phyloP scores from a whole-genome alignment of 2,797 vertebrate species.

The Etheostoma perlongum region DNA sequence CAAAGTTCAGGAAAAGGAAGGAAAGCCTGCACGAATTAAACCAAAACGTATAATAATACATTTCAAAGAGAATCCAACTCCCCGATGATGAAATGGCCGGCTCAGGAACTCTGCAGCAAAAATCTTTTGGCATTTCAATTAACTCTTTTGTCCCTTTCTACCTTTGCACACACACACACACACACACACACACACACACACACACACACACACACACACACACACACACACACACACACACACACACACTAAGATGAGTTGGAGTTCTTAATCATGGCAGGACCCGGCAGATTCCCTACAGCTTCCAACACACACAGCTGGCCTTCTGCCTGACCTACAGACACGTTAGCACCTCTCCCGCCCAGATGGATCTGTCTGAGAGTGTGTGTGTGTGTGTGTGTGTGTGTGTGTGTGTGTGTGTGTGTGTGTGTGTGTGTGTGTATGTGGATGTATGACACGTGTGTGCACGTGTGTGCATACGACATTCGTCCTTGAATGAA shows the following conservation, averaged over 20 bases:
- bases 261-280: slow-evolving; percentile 71
- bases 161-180: background rate
- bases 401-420: slow-evolving; percentile 38
- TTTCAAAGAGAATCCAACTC: too few relatives aligned
- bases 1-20: too few relatives aligned
- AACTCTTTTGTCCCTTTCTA: background rate
- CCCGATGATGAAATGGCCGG: too few relatives aligned
- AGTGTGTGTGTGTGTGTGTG: slow-evolving; percentile 23
- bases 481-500: slow-evolving; percentile 74
- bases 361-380: slow-evolving; percentile 72
- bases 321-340: slow-evolving; percentile 64
- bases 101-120: background rate
- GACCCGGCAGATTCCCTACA: slow-evolving; percentile 54
- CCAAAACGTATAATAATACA: too few relatives aligned
- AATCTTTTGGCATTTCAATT: slow-evolving; percentile 34
- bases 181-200: slow-evolving; percentile 5
- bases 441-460: slow-evolving; percentile 7
- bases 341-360: slow-evolving; percentile 58
- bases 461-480: slow-evolving; percentile 15
- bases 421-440: slow-evolving; percentile 26
- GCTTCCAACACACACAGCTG: slow-evolving; percentile 63
- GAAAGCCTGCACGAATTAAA: too few relatives aligned
- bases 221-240: slow-evolving; percentile 5
- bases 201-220: slow-evolving; percentile 11
- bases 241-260: slow-evolving; percentile 20